Percentiles rank a stretch among this genome's conserved stretches.
Conservation (phyloP, 2,113 vertebrate genomes). For the Eubucco bourcierii region DNA sequence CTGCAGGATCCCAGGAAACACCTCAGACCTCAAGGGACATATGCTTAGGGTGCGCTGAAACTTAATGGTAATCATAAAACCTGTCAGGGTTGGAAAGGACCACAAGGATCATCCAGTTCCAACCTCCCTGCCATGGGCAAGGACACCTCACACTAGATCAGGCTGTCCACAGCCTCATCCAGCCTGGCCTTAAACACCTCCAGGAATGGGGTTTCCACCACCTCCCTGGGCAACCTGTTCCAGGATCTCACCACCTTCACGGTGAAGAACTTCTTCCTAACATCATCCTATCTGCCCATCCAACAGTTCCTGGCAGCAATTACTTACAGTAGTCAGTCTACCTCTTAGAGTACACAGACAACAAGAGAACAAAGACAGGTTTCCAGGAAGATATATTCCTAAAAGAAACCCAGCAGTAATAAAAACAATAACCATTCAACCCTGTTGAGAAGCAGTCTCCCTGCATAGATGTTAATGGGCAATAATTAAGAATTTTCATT, state of each 20-base stretch:
- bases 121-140: too few relatives aligned
- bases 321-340: not conserved
- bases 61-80: not conserved
- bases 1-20: not conserved
- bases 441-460: not conserved
- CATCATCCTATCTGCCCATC: not conserved
- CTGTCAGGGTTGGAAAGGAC: too few relatives aligned
- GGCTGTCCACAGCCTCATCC: too few relatives aligned
- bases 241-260: too few relatives aligned
- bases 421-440: not conserved
- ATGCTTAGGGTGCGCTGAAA: not conserved
- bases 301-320: not conserved
- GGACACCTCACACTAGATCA: too few relatives aligned
- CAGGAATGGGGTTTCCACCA: too few relatives aligned
- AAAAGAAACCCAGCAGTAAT: not conserved
- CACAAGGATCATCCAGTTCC: too few relatives aligned
- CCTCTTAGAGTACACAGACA: not conserved
- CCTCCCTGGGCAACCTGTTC: too few relatives aligned
- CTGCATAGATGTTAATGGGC: not conserved
- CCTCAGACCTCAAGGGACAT: not conserved
- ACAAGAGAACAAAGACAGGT: not conserved
- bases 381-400: not conserved
- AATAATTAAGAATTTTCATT: constrained; percentile 5
- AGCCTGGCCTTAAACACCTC: too few relatives aligned
- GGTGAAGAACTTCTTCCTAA: too few relatives aligned